Evolutionary conservation across 2,888 invertebrate species (phyloP).

Genomic region (Mesodorylaimus sp.): DNA sequence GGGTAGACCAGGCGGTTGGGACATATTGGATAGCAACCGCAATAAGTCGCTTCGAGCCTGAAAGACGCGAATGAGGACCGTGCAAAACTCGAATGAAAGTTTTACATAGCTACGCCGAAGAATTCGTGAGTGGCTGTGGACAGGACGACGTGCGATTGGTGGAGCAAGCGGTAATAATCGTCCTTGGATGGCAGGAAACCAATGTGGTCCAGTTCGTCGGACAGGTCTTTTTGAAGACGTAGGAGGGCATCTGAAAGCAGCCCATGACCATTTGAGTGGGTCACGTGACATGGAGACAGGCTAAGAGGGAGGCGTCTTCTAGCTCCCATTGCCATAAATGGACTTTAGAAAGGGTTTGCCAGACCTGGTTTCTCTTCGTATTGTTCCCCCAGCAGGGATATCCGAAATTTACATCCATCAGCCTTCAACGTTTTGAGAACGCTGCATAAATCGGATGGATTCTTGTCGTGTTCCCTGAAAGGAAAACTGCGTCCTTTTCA

Average conservation of each 20-base stretch:
- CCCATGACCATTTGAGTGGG: too few species aligned
- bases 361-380: neutral
- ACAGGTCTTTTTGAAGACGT: too few species aligned
- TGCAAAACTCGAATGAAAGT: slow-evolving; percentile 36
- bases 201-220: too few species aligned
- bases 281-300: slow-evolving; percentile 42
- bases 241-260: too few species aligned
- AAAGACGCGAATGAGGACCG: slow-evolving; percentile 33
- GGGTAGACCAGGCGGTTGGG: slow-evolving; percentile 52
- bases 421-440: too few species aligned
- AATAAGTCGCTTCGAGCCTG: slow-evolving; percentile 49
- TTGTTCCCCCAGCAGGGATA: slow-evolving; percentile 36
- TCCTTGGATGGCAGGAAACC: slow-evolving; percentile 38
- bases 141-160: slow-evolving; percentile 45
- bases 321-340: slow-evolving; percentile 28
- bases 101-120: slow-evolving; percentile 55
- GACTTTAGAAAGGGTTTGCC: neutral
- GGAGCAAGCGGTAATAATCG: slow-evolving; percentile 42
- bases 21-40: slow-evolving; percentile 50
- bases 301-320: slow-evolving; percentile 30
- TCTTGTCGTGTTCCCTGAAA: too few species aligned
- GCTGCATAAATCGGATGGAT: neutral
- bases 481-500: too few species aligned
- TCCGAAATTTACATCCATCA: slow-evolving; percentile 20
- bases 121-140: slow-evolving; percentile 57